phyloP scores from a whole-genome alignment of 1,140 invertebrate genomes.

The Philaenus spumarius region DNA sequence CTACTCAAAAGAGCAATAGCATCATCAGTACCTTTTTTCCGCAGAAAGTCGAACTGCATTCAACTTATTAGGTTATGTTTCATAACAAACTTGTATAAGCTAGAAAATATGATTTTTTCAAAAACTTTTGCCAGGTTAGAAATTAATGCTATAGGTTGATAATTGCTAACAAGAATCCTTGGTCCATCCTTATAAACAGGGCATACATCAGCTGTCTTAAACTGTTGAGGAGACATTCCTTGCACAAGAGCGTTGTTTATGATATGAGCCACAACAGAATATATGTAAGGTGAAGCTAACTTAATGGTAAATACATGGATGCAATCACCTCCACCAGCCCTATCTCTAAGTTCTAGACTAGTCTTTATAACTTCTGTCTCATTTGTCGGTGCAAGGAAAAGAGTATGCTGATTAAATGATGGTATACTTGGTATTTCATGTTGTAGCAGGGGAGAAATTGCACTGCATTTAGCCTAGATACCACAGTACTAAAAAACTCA shows the following conservation, averaged over 20 bases:
- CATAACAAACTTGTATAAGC: constrained; percentile 11
- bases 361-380: not conserved
- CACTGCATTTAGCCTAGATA: not conserved
- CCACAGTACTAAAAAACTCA: too few species aligned
- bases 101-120: not conserved
- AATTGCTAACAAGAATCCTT: not conserved
- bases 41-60: constrained; percentile 8
- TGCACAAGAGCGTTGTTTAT: not conserved
- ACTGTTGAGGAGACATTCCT: not conserved
- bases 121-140: not conserved
- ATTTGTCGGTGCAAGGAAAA: not conserved
- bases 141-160: not conserved
- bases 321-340: not conserved
- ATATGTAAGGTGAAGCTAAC: constrained; percentile 2
- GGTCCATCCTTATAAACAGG: not conserved
- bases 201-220: not conserved
- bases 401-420: too few species aligned
- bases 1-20: not conserved
- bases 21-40: constrained; percentile 4
- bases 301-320: not conserved
- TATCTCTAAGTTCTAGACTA: not conserved
- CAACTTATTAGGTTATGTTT: constrained; percentile 1
- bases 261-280: constrained; percentile 5
- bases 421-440: not conserved
- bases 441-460: not conserved